Evolutionary conservation across 2,113 vertebrate genomes (phyloP).

Genomic region (Stegostoma tigrinum): DNA sequence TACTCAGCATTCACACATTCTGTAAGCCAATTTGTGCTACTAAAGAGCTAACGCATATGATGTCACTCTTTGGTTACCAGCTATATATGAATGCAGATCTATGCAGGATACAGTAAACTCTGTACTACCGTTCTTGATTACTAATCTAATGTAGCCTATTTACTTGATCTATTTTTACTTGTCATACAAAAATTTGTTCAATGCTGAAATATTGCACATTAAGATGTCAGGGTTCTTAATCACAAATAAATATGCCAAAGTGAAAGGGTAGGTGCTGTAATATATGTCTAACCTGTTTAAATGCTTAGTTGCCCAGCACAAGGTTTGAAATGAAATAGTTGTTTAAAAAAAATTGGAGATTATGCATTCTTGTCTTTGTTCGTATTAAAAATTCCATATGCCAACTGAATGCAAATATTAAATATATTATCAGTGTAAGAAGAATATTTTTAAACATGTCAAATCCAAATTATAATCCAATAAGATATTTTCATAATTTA

Average conservation of each 20-base stretch:
- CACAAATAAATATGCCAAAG: not conserved
- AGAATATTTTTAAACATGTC: not conserved
- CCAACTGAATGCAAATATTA: not conserved
- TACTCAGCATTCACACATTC: not conserved
- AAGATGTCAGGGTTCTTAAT: conserved; percentile 8
- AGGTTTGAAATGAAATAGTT: too few species aligned
- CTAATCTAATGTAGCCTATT: not conserved
- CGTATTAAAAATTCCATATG: not conserved
- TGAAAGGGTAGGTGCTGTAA: not conserved
- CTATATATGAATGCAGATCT: not conserved
- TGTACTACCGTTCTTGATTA: not conserved
- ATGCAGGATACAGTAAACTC: not conserved
- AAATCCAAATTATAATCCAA: not conserved
- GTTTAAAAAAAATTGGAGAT: not conserved
- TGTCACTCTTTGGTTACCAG: not conserved
- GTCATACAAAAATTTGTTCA: not conserved
- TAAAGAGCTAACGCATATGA: not conserved
- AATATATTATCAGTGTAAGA: not conserved
- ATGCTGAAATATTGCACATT: not conserved
- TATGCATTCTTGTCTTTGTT: not conserved
- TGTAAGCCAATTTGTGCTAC: not conserved
- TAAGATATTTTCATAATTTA: not conserved
- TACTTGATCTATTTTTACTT: not conserved
- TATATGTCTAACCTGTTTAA: not conserved
- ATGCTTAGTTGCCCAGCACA: too few species aligned